A percentile compares a stretch with the other conserved stretches of the same genome.
Evolutionary conservation across 2,888 invertebrate species (phyloP).

Genomic region (Drosophila prolongata): DNA sequence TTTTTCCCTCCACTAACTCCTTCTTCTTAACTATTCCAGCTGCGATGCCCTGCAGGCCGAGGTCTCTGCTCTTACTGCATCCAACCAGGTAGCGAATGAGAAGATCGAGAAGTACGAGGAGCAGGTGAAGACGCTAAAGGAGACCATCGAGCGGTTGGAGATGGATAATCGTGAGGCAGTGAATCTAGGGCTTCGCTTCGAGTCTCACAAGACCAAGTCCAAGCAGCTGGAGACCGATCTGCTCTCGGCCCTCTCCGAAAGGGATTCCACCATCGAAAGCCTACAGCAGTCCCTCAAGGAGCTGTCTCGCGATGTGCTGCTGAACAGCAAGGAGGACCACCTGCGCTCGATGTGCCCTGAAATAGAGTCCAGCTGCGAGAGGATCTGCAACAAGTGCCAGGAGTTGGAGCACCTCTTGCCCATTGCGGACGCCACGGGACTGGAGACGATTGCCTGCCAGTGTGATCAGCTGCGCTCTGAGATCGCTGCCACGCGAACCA

Average conservation of each 20-base stretch:
- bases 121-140: slow-evolving; percentile 69
- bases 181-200: slow-evolving; percentile 85
- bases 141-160: slow-evolving; percentile 65
- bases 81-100: slow-evolving; percentile 78
- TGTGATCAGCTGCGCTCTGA: slow-evolving; percentile 67
- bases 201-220: slow-evolving; percentile 80
- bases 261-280: slow-evolving; percentile 62
- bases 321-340: slow-evolving; percentile 71
- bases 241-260: slow-evolving; percentile 85
- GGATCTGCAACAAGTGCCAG: slow-evolving; percentile 70
- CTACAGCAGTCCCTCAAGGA: slow-evolving; percentile 64
- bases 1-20: not conserved
- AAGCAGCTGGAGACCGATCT: slow-evolving; percentile 85
- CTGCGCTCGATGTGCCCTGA: slow-evolving; percentile 65
- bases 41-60: slow-evolving; percentile 59
- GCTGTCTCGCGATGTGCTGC: slow-evolving; percentile 59
- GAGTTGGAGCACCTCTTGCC: slow-evolving; percentile 66
- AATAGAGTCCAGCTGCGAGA: slow-evolving; percentile 49
- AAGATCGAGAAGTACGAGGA: slow-evolving; percentile 85
- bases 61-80: slow-evolving; percentile 50
- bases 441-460: slow-evolving; percentile 49
- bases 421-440: slow-evolving; percentile 49
- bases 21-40: slow-evolving; percentile 43
- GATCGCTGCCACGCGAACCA: slow-evolving; percentile 54
- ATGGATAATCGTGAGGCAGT: slow-evolving; percentile 77